phyloP scores from a whole-genome alignment of 2,113 vertebrate species.

The Cichladusa arquata region DNA sequence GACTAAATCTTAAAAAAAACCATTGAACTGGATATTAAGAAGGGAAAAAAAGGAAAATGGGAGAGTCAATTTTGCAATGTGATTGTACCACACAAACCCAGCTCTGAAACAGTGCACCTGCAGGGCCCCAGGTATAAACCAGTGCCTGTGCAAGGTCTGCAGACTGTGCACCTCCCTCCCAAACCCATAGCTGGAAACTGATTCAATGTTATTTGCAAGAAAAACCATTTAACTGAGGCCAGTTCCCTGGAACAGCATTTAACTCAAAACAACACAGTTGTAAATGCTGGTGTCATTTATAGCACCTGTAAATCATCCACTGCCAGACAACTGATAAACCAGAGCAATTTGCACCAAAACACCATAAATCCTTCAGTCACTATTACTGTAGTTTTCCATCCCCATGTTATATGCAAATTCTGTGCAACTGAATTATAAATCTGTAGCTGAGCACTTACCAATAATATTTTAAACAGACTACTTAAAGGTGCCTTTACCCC shows the following conservation, averaged over 20 bases:
- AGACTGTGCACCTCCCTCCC: background rate
- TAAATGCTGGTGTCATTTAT: background rate
- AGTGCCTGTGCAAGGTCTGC: background rate
- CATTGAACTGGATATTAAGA: background rate
- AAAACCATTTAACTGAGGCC: background rate
- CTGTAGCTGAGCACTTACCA: background rate
- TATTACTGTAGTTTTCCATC: constrained; percentile 1
- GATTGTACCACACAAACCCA: background rate
- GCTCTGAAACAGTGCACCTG: background rate
- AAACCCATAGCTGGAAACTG: background rate
- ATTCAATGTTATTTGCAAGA: background rate
- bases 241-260: background rate
- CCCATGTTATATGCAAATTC: background rate
- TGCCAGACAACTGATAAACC: background rate
- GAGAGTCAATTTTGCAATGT: background rate
- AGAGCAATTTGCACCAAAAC: background rate
- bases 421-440: background rate
- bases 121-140: background rate
- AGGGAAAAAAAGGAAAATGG: rapidly evolving
- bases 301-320: background rate
- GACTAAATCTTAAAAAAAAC: background rate
- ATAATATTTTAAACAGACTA: constrained; percentile 1
- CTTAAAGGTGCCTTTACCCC: background rate
- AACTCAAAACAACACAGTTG: background rate
- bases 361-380: background rate